Conservation (phyloP, 1,140 invertebrate species). For the Drusus annulatus region DNA sequence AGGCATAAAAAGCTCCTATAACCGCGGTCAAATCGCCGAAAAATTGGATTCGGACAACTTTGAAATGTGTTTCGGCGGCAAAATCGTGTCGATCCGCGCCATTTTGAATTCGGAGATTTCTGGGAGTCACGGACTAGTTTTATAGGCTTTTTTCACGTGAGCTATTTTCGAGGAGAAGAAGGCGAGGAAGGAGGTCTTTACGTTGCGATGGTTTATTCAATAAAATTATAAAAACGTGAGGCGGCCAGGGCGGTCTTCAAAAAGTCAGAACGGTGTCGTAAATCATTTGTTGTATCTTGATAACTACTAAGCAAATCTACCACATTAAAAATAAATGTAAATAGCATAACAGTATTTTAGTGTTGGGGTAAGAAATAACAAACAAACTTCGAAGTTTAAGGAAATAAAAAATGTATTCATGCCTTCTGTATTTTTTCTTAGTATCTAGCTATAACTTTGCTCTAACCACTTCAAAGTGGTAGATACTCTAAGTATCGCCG, state of each 20-base stretch:
- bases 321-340: no score
- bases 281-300: no score
- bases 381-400: no score
- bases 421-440: no score
- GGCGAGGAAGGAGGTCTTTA: slow-evolving; percentile 9
- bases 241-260: not conserved
- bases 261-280: not conserved
- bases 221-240: slow-evolving; percentile 29
- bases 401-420: no score
- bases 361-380: no score
- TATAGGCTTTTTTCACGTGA: slow-evolving; percentile 33
- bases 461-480: no score
- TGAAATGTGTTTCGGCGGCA: slow-evolving; percentile 24
- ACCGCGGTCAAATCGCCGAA: slow-evolving; percentile 22
- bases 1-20: slow-evolving; percentile 19
- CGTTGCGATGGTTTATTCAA: slow-evolving; percentile 19
- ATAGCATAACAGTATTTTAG: no score
- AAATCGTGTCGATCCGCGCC: slow-evolving; percentile 12
- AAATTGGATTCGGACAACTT: slow-evolving; percentile 28
- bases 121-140: slow-evolving; percentile 24
- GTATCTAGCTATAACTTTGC: no score
- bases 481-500: no score
- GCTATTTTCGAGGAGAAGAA: slow-evolving; percentile 9
- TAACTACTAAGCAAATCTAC: no score
- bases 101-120: not conserved